phyloP scores from a whole-genome alignment of 2,113 vertebrate genomes.

The Corythornis madagascariensis region DNA sequence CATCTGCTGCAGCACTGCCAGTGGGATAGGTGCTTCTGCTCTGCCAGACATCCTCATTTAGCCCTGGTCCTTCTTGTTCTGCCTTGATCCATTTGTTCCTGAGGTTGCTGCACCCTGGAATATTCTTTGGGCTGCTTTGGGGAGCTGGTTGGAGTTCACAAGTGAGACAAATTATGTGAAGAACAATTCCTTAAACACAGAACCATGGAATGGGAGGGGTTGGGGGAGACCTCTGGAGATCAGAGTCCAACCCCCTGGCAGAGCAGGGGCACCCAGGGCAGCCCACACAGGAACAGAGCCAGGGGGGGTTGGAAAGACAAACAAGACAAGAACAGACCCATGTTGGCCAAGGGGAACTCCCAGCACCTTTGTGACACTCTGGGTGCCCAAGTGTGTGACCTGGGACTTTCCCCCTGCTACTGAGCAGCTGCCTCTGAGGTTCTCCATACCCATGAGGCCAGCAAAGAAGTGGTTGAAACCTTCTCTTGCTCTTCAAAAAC shows the following conservation, averaged over 20 bases:
- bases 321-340: neutral
- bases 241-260: no score
- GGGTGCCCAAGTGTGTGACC: neutral
- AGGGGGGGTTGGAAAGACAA: no score
- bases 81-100: neutral
- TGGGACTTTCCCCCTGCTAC: neutral
- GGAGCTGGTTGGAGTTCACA: neutral
- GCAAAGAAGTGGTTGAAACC: neutral
- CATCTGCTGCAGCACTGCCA: neutral
- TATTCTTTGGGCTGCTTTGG: neutral
- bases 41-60: neutral
- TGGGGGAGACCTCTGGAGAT: no score
- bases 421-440: neutral
- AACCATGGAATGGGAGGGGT: no score
- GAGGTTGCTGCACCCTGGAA: neutral
- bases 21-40: neutral
- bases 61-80: neutral
- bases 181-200: no score
- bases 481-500: neutral
- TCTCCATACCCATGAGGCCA: neutral
- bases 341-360: neutral
- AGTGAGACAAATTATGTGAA: neutral
- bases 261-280: no score
- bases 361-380: neutral
- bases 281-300: no score